phyloP scores from a whole-genome alignment of 2,113 vertebrate species.

The Scalopus aquaticus region DNA sequence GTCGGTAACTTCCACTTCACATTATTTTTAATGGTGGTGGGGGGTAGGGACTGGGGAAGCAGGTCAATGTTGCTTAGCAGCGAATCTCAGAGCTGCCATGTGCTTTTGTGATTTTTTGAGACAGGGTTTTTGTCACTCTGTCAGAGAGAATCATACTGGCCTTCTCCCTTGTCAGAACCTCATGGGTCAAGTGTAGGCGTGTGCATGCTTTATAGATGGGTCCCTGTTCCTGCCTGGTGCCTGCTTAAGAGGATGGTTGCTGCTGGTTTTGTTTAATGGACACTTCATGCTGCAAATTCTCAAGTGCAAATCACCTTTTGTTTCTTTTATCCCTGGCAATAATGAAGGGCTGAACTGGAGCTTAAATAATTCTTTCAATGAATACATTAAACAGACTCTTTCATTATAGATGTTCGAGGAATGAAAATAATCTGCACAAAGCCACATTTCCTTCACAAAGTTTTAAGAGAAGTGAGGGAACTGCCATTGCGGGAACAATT shows the following conservation, averaged over 20 bases:
- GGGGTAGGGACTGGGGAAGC: background rate
- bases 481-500: slow-evolving; percentile 80
- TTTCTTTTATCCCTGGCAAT: slow-evolving; percentile 85
- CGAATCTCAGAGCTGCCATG: slow-evolving; percentile 32
- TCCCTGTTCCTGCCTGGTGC: slow-evolving; percentile 73
- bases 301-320: slow-evolving; percentile 85
- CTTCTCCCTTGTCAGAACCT: slow-evolving; percentile 80
- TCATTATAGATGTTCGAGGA: slow-evolving; percentile 84
- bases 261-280: slow-evolving; percentile 83
- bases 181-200: slow-evolving; percentile 86
- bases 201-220: slow-evolving; percentile 82
- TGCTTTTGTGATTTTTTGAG: slow-evolving; percentile 71
- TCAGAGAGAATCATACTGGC: slow-evolving; percentile 80
- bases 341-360: slow-evolving; percentile 86
- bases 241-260: slow-evolving; percentile 77
- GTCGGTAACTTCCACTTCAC: slow-evolving; percentile 62
- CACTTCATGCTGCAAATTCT: slow-evolving; percentile 85
- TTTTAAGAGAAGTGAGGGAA: slow-evolving; percentile 82
- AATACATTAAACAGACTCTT: slow-evolving; percentile 84
- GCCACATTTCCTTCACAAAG: slow-evolving; percentile 82
- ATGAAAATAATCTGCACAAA: slow-evolving; percentile 86
- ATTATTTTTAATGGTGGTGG: slow-evolving; percentile 73
- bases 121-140: slow-evolving; percentile 77
- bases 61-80: slow-evolving; percentile 83
- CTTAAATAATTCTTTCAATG: slow-evolving; percentile 87